A percentile compares a stretch with the other conserved stretches of the same genome.
Evolutionary conservation across 2,113 vertebrate species (phyloP).

Genomic region (Hemichromis elongatus): DNA sequence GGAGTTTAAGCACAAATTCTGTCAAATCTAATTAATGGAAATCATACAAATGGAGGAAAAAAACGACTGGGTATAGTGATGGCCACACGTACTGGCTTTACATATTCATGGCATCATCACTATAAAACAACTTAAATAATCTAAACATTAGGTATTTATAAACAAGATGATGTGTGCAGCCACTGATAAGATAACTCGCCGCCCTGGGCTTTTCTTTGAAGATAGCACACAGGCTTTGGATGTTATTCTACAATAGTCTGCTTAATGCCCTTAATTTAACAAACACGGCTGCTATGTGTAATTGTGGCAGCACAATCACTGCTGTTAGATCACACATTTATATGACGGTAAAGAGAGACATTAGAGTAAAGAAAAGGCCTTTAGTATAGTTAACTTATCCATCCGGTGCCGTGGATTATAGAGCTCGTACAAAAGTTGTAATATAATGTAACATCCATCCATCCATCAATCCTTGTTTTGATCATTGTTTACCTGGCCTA

Average conservation of each 20-base stretch:
- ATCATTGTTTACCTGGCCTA: not conserved
- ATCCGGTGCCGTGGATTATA: not conserved
- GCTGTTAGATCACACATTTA: not conserved
- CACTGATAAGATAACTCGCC: not conserved
- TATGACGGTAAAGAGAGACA: not conserved
- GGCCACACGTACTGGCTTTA: not conserved
- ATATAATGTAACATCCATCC: not conserved
- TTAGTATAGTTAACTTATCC: not conserved
- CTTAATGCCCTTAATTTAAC: not conserved
- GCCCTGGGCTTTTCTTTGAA: not conserved
- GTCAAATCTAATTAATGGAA: not conserved
- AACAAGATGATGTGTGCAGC: not conserved
- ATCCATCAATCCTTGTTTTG: not conserved
- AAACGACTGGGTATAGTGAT: not conserved
- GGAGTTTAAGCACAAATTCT: not conserved
- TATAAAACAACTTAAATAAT: not conserved
- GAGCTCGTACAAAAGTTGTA: not conserved
- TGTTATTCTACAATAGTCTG: not conserved
- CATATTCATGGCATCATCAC: not conserved
- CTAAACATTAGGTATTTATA: not conserved
- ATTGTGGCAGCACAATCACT: not conserved
- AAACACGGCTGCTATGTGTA: not conserved
- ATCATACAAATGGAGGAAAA: not conserved
- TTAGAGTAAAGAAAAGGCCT: not conserved
- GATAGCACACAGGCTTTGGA: not conserved